These are phyloP conservation scores for Mylabris sibirica DNA, from an alignment of 2,888 invertebrate genomes.

Conservation along the genomic window DNA sequence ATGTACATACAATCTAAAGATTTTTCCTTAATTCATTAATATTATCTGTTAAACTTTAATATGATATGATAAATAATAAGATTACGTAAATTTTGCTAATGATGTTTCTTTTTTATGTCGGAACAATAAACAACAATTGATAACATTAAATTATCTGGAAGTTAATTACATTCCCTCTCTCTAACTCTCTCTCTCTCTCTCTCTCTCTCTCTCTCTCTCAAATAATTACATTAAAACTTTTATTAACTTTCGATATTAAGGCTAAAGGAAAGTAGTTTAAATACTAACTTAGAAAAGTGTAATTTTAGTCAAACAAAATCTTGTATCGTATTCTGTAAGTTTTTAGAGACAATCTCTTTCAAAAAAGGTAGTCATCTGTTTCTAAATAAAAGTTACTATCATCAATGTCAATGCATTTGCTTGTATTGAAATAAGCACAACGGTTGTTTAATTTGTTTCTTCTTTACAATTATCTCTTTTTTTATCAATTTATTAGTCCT, in stretches of 20 bases:
- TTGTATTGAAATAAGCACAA: no score
- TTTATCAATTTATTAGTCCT: no score
- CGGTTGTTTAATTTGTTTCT: no score
- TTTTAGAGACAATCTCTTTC: no score
- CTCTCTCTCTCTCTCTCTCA: neutral
- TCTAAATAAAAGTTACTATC: no score
- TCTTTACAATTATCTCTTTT: no score
- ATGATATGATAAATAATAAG: neutral
- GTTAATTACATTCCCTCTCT: neutral
- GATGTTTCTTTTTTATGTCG: neutral
- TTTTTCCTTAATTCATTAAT: neutral
- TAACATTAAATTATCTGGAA: neutral
- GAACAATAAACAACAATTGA: neutral
- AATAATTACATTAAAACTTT: neutral
- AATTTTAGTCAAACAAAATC: no score
- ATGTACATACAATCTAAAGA: neutral
- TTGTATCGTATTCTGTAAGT: no score
- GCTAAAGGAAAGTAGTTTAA: neutral
- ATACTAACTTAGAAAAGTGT: neutral
- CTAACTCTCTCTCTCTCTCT: neutral
- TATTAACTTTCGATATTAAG: neutral
- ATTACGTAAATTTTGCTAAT: slow-evolving; percentile 6
- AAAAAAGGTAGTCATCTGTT: no score
- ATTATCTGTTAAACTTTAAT: neutral
- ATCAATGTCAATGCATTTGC: no score